Percentiles rank a stretch among this genome's conserved stretches.
These are phyloP conservation scores for Epinephelus moara DNA, from an alignment of 2,113 vertebrate species.

Conservation along the genomic window DNA sequence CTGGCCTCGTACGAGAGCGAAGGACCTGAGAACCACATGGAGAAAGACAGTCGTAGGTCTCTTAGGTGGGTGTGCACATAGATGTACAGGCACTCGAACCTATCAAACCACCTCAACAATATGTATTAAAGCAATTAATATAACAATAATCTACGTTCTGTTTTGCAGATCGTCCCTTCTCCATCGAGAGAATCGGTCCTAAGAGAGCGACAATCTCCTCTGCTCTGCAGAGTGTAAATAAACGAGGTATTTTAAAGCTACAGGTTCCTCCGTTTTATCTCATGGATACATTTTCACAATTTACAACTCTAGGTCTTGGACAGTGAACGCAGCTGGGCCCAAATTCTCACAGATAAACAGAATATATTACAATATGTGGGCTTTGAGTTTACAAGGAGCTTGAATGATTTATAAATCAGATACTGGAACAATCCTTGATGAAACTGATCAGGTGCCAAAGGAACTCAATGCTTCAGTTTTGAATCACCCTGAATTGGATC, in stretches of 20 bases:
- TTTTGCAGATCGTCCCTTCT: constrained; percentile 78
- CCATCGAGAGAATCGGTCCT: constrained; percentile 80
- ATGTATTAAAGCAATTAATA: background rate
- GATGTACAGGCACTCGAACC: too few species aligned
- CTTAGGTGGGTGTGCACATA: constrained; percentile 86
- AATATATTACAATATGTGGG: background rate
- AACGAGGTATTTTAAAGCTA: constrained; percentile 41
- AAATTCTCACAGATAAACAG: constrained; percentile 5
- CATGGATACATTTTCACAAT: constrained; percentile 9
- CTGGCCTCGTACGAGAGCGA: constrained; percentile 97
- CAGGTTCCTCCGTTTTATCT: constrained; percentile 22
- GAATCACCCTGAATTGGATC: background rate
- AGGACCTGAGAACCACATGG: constrained; percentile 95
- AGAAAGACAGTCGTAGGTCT: constrained; percentile 96
- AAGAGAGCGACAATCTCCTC: constrained; percentile 22
- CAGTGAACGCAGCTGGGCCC: constrained; percentile 18
- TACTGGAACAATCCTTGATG: constrained; percentile 9
- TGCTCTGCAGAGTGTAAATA: constrained; percentile 37
- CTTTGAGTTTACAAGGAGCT: constrained; percentile 16
- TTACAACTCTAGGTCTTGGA: background rate
- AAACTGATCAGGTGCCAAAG: constrained; percentile 46
- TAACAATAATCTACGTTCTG: background rate
- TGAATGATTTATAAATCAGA: constrained; percentile 1
- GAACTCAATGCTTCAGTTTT: constrained; percentile 12
- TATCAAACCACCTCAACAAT: background rate